Percentiles rank a stretch among this genome's conserved stretches.
Conservation (phyloP, 2,888 invertebrate genomes). For the Eumerus sabulonum region DNA sequence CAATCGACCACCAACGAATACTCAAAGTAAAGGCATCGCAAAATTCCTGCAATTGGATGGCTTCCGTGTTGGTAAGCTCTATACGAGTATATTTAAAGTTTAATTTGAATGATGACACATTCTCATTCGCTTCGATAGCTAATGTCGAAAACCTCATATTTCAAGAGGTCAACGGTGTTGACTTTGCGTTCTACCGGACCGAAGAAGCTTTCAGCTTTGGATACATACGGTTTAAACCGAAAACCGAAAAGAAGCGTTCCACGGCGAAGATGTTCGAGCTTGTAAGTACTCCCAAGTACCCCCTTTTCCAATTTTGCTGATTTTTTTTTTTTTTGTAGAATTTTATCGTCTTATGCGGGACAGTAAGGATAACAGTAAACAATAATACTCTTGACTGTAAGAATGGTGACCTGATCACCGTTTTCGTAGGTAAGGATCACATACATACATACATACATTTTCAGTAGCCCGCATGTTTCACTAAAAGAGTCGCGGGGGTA, state of each 20-base stretch:
- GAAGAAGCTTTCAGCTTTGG: conserved; percentile 36
- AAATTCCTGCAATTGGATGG: conserved; percentile 40
- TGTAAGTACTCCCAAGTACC: conserved; percentile 10
- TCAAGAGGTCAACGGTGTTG: conserved; percentile 46
- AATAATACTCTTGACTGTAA: conserved; percentile 25
- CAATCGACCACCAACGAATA: conserved; percentile 7
- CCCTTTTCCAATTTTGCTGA: background rate
- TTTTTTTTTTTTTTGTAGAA: conserved; percentile 19
- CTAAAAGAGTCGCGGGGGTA: too few species aligned
- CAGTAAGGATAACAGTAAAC: conserved; percentile 32
- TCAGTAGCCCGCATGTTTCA: too few species aligned
- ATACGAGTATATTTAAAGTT: background rate
- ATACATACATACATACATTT: too few species aligned
- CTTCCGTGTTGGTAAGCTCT: conserved; percentile 29
- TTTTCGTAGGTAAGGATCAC: conserved; percentile 45
- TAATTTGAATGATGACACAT: too few species aligned
- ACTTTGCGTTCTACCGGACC: conserved; percentile 48
- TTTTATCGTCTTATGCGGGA: conserved; percentile 44
- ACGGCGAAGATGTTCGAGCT: conserved; percentile 40
- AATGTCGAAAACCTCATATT: conserved; percentile 39
- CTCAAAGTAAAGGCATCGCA: conserved; percentile 19
- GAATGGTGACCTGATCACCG: conserved; percentile 53
- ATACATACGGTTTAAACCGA: conserved; percentile 52
- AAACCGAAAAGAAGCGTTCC: conserved; percentile 35
- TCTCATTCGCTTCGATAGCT: too few species aligned